Percentiles rank a stretch among this genome's conserved stretches.
Evolutionary conservation across 2,113 vertebrate species (phyloP).

Genomic region (Alligator sinensis): DNA sequence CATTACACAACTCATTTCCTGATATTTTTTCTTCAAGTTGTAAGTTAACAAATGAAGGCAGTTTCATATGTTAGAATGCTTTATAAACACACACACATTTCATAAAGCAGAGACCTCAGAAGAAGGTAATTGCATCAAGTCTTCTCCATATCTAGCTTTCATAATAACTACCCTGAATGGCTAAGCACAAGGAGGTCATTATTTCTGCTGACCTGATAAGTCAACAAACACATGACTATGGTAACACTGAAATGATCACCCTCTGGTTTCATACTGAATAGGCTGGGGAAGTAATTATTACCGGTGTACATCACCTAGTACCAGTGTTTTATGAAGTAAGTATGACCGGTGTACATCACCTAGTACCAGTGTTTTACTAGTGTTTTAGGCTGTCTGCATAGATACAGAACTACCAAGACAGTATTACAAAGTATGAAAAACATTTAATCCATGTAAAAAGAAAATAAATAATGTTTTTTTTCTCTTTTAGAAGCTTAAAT

Average conservation of each 20-base stretch:
- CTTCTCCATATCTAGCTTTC: background rate
- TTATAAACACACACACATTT: background rate
- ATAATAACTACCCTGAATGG: background rate
- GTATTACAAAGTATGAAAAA: background rate
- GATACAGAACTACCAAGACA: background rate
- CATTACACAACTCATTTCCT: background rate
- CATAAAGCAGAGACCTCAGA: background rate
- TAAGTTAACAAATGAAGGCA: no score
- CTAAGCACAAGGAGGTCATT: background rate
- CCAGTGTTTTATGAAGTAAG: background rate
- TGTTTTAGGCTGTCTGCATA: background rate
- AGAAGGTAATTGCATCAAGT: background rate
- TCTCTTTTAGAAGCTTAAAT: background rate
- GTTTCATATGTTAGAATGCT: no score
- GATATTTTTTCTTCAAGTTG: no score
- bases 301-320: background rate
- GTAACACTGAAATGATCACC: background rate
- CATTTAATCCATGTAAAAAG: background rate
- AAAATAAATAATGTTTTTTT: background rate
- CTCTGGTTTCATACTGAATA: background rate
- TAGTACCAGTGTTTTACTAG: background rate
- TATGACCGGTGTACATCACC: no score
- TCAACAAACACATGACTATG: background rate
- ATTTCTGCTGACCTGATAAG: background rate
- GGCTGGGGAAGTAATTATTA: background rate